Conservation (phyloP, 2,113 vertebrate species). For the Empidonax traillii region DNA sequence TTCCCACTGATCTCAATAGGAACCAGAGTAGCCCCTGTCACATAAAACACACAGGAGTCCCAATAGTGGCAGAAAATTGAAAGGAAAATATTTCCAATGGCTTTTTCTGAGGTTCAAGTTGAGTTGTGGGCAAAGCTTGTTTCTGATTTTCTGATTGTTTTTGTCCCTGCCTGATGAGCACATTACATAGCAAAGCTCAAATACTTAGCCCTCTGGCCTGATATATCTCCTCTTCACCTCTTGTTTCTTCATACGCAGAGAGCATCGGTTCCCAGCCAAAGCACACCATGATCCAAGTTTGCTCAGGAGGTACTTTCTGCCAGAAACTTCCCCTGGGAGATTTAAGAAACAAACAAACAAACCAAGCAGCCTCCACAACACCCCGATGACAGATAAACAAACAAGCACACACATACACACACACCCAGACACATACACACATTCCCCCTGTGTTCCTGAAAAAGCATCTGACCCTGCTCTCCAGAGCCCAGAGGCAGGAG, state of each 20-base stretch:
- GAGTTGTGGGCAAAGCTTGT: background rate
- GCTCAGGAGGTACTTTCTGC: slow-evolving; percentile 37
- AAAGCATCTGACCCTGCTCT: background rate
- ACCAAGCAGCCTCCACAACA: slow-evolving; percentile 28
- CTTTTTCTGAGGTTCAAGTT: background rate
- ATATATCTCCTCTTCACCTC: slow-evolving; percentile 36
- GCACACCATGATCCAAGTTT: background rate
- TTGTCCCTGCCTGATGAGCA: slow-evolving; percentile 20
- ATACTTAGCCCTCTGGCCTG: slow-evolving; percentile 10
- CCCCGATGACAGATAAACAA: slow-evolving; percentile 23
- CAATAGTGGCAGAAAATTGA: background rate
- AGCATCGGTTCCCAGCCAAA: slow-evolving; percentile 27
- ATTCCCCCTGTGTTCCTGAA: background rate
- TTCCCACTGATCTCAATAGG: slow-evolving; percentile 1
- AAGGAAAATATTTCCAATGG: background rate
- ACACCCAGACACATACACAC: background rate
- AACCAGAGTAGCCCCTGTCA: background rate
- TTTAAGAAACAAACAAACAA: slow-evolving; percentile 59
- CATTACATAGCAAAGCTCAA: slow-evolving; percentile 3
- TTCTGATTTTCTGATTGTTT: slow-evolving; percentile 17
- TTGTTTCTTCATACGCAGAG: background rate
- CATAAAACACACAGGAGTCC: background rate
- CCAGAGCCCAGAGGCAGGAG: background rate
- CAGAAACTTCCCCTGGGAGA: slow-evolving; percentile 49
- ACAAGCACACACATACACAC: background rate